Base-by-base conservation (phyloP, 2,888 invertebrate species). In the Beris chalybata region DNA sequence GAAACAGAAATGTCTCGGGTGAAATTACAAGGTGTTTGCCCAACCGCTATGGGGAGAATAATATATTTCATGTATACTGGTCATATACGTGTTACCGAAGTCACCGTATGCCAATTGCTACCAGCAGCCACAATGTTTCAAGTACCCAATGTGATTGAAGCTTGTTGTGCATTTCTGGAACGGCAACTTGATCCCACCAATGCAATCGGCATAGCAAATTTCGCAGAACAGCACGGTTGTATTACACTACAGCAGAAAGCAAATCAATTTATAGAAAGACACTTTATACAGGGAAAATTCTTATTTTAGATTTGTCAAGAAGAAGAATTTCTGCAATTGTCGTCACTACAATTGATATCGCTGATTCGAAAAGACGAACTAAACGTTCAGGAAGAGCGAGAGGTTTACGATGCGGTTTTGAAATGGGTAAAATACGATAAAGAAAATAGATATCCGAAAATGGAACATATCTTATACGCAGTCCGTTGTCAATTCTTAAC, bases 101-200 rank as follows among this genome's bases (percentile, higher is more conserved):
- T 90, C 71, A 95, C 94, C 1, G 95, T 96, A n/a, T 96, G 95
- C 78, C 92, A 92, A 74, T 83, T 95, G 55, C 82, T 96, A 70
- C 93, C 95, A 0, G 95, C 95, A 47, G 95, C 95, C 12, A 94
- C 93, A 53, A 95, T 96, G 95, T 91, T 95, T 79, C 95, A 95
- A 86, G 95, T 94, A 72, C 86, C 87, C 74, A 90, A 92, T 83
- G 92, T 93, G 69, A 92, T 93, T 74, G 89, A 93, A 76, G 95
- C 95, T 5, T 96, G 96, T 82, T 94, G 94, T 82, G 89, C 90
- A 70, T 96, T 95, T 82, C 84, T 96, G 65, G 95, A 95, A 82
- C 86, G 92, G 47, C 95, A 96, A 78, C 82, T 96, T 73, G 95
- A 96, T 79, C 93, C 95, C 1, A 91, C 91, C 70, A 96, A 96